Percentiles rank a stretch among this genome's conserved stretches.
Evolutionary conservation across 2,113 vertebrate species (phyloP).

Genomic region (Callipepla californica): DNA sequence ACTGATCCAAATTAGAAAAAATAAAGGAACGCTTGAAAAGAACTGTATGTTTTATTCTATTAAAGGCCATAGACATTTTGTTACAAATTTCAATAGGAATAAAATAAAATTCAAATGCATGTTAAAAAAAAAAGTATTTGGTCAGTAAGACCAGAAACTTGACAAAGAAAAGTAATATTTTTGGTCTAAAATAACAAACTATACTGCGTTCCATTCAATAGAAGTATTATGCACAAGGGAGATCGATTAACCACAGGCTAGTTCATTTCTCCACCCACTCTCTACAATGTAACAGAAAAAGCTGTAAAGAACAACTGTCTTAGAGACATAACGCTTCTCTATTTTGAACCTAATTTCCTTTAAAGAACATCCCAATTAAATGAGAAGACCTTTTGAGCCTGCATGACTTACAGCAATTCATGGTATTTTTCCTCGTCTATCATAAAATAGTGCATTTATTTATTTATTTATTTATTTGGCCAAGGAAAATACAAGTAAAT

Average conservation of each 20-base stretch:
- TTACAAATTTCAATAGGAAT: neutral
- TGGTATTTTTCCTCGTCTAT: neutral
- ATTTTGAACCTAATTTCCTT: neutral
- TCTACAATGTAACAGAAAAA: neutral
- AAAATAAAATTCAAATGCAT: neutral
- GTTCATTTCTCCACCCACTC: neutral
- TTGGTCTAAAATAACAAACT: neutral
- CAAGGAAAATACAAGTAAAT: neutral
- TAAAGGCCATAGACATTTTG: neutral
- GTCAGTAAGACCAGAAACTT: neutral
- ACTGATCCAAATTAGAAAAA: neutral
- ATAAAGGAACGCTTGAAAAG: neutral
- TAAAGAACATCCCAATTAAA: neutral
- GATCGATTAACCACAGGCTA: neutral
- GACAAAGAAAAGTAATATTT: neutral
- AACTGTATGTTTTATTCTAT: neutral
- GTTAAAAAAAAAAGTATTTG: neutral
- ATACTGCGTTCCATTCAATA: neutral
- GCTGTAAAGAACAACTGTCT: neutral
- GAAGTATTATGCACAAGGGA: neutral
- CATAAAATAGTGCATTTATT: neutral
- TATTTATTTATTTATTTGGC: neutral
- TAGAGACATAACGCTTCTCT: neutral
- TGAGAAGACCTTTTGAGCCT: neutral
- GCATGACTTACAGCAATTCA: neutral